Base-by-base conservation (phyloP, 2,888 invertebrate genomes). In the Amphipoea lucens region DNA sequence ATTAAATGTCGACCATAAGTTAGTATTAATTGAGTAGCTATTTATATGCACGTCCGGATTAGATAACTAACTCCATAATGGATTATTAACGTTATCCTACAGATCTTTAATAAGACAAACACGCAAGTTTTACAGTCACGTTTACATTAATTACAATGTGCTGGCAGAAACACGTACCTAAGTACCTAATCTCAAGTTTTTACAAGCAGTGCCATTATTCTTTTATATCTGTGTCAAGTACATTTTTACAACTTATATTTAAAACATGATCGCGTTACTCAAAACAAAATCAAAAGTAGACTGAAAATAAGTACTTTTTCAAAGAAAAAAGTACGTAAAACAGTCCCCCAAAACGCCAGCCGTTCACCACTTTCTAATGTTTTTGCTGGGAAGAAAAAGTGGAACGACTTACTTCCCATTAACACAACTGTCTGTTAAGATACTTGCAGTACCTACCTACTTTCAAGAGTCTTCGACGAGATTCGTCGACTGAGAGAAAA, bases 121-220 rank as follows among this genome's bases (percentile, higher is more conserved):
- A 78, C 51, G 62, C 78, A 82, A 62, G 42, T 36, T 54, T 45
- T 81, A 9, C 29, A 60, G 74, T 62, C 82, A 82, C 82, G 74
- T 36, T 42, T 23, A 14, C 20, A n/a, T 20, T n/a, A 42, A 78
- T 68, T 77, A 48, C 40, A 79, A 29, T 17, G 29, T 14, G 14
- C 77, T 36, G 45, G 20, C 14, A 17, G 11, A 17, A 3, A 42
- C 12, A 36, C 12, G 57, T 42, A 36, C 36, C 36, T 36, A 36
- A n/a, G 57, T 42, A 36, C 36, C 36, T 36, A 36, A n/a, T n/a
- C 20, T n/a, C 1, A 12, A 20, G 2, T n/a, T 48, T 36, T 48
- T 29, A 36, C 4, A 48, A 45, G 36, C 9, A 23, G 9, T 36
- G 14, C 4, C 17, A 72, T 72, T 17, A 23, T 14, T 54, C 54